Evolutionary conservation across 1,140 invertebrate genomes (phyloP).

Genomic region (Leptopilina boulardi): DNA sequence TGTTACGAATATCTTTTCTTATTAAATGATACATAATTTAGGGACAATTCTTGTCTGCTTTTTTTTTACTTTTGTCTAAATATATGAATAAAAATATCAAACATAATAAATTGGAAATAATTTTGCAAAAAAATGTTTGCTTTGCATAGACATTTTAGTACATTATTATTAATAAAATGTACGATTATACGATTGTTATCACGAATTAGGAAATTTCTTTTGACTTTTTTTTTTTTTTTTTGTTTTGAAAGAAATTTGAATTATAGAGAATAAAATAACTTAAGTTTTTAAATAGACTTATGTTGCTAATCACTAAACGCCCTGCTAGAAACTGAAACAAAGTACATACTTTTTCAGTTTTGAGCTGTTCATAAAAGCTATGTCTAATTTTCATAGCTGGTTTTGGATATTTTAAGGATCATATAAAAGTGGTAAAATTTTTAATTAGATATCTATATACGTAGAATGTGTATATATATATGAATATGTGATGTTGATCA

Average conservation of each 20-base stretch:
- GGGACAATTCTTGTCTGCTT: background rate
- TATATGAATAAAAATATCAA: background rate
- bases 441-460: constrained; percentile 2
- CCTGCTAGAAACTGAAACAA: constrained; percentile 9
- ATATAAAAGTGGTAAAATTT: constrained; percentile 29
- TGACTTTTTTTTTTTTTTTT: background rate
- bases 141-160: constrained; percentile 4
- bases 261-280: background rate
- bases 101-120: constrained; percentile 1
- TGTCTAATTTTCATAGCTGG: background rate
- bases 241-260: background rate
- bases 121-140: background rate
- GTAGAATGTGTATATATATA: too few relatives aligned
- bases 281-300: constrained; percentile 6
- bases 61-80: background rate
- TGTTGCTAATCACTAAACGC: constrained; percentile 9
- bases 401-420: background rate
- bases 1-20: background rate
- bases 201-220: constrained; percentile 11
- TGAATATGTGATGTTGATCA: background rate
- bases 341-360: constrained; percentile 1
- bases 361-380: background rate
- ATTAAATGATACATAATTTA: background rate
- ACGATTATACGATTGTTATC: background rate
- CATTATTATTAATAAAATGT: background rate